Evolutionary conservation across 2,113 vertebrate species (phyloP).

Genomic region (Hemiscyllium ocellatum): DNA sequence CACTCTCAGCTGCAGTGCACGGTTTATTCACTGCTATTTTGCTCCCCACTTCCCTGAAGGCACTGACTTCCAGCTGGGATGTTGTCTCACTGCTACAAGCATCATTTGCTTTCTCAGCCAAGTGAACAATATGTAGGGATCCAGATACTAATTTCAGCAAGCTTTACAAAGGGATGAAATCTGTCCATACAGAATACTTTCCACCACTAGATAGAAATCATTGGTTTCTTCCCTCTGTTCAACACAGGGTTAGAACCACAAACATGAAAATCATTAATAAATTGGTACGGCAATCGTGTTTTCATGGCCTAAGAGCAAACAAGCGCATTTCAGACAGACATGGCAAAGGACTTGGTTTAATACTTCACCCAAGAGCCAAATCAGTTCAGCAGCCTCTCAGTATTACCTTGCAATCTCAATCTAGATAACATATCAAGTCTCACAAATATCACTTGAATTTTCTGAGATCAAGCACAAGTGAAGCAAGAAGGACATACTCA

Average conservation of each 20-base stretch:
- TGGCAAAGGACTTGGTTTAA: not conserved
- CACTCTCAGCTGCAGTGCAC: not conserved
- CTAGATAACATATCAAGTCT: not conserved
- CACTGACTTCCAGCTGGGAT: not conserved
- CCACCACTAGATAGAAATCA: not conserved
- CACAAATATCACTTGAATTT: not conserved
- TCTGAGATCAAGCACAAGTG: not conserved
- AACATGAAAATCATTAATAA: not conserved
- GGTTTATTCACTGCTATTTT: not conserved
- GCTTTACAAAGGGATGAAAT: not conserved
- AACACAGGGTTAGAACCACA: not conserved
- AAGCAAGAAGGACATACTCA: not conserved
- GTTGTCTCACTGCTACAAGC: not conserved
- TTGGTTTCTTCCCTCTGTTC: not conserved
- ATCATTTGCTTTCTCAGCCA: not conserved
- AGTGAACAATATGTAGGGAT: not conserved
- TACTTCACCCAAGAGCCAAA: not conserved
- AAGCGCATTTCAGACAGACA: not conserved
- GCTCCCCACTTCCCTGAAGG: not conserved
- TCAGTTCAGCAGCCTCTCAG: not conserved
- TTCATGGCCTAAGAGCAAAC: not conserved
- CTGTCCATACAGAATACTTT: not conserved
- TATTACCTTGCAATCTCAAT: not conserved
- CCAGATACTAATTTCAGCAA: not conserved
- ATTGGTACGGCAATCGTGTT: not conserved